A percentile compares a stretch with the other conserved stretches of the same genome.
Conservation (phyloP, 1,140 invertebrate species). For the Marisa cornuarietis region DNA sequence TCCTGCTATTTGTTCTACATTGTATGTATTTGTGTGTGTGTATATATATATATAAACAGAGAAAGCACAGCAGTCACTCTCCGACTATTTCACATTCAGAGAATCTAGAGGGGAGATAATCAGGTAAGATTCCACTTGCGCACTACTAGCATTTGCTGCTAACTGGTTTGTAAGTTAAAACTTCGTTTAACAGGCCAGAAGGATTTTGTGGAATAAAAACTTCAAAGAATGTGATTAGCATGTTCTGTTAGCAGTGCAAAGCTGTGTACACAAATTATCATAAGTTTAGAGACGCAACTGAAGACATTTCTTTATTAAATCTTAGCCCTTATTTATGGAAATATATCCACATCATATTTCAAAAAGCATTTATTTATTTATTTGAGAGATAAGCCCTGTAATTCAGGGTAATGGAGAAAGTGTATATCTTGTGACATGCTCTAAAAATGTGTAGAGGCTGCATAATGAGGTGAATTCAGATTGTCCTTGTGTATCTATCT, state of each 20-base stretch:
- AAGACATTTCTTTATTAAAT: not conserved
- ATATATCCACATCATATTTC: too few species aligned
- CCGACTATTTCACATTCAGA: not conserved
- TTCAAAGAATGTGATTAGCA: too few species aligned
- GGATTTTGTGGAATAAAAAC: not conserved
- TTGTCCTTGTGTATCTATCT: too few species aligned
- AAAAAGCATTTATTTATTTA: too few species aligned
- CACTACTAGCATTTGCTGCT: not conserved
- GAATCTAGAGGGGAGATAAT: not conserved
- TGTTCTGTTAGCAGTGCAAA: not conserved
- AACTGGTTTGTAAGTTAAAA: not conserved
- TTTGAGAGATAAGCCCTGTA: too few species aligned
- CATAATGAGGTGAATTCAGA: too few species aligned
- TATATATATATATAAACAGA: slow-evolving; percentile 1
- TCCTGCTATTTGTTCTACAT: not conserved
- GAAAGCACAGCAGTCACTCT: not conserved
- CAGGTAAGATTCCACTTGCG: not conserved
- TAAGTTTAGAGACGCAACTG: not conserved
- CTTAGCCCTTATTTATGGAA: not conserved
- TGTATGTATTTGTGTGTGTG: not conserved
- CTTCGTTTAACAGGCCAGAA: not conserved
- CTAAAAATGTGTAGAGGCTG: too few species aligned
- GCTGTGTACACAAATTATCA: not conserved
- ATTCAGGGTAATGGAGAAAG: too few species aligned
- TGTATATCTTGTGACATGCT: too few species aligned